These are phyloP conservation scores for Osmerus mordax DNA, from an alignment of 2,113 vertebrate genomes.

Conservation along the genomic window DNA sequence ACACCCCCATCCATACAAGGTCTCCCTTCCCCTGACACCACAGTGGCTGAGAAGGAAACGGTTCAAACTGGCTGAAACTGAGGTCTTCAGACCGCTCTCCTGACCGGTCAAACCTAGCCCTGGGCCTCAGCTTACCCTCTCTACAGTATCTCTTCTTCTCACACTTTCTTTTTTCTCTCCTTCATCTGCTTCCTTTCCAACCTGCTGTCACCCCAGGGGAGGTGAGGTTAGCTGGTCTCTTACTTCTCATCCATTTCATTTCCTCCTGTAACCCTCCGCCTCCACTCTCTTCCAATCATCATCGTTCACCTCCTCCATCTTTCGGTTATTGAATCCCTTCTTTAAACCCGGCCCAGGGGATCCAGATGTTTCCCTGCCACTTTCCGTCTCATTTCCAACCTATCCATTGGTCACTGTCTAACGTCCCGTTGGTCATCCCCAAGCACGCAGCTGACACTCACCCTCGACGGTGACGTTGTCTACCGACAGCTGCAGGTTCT, in stretches of 20 bases:
- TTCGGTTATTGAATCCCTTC: background rate
- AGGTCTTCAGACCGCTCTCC: slow-evolving; percentile 4
- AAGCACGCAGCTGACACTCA: slow-evolving; percentile 43
- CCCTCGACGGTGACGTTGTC: slow-evolving; percentile 92
- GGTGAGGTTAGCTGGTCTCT: background rate
- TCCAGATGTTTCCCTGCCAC: no score
- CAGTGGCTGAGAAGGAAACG: background rate
- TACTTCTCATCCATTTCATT: background rate
- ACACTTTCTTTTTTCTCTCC: background rate
- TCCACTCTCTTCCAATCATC: background rate
- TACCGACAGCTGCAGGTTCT: slow-evolving; percentile 87
- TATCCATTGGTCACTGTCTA: background rate
- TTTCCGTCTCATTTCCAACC: background rate
- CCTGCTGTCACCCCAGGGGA: background rate
- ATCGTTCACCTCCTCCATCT: background rate
- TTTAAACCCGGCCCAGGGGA: no score
- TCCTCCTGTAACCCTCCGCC: background rate
- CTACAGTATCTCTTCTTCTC: slow-evolving; percentile 8
- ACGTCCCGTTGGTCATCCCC: background rate
- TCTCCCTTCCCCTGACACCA: background rate
- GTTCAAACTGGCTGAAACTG: slow-evolving; percentile 12
- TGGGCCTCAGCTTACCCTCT: slow-evolving; percentile 21
- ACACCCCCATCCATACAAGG: background rate
- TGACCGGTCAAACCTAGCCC: slow-evolving; percentile 35
- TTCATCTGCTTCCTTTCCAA: background rate